Base-by-base conservation (phyloP, 2,797 vertebrate species). In the Sebastes steindachneri region DNA sequence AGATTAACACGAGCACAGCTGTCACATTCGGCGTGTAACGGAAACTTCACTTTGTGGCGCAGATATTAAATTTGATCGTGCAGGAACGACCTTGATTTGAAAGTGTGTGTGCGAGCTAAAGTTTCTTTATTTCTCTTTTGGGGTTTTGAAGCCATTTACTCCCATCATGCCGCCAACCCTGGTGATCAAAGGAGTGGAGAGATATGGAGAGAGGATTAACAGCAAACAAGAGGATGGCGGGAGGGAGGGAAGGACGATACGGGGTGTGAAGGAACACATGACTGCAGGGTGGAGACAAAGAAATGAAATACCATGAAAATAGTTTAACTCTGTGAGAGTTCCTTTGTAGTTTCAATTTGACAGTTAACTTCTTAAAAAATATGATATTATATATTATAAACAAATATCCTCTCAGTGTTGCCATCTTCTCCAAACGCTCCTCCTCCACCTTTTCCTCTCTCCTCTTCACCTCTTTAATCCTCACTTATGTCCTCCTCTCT, bases 171-270 rank as follows among this genome's bases (percentile, higher is more conserved):
- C 48, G 2, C 79, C 85, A 82, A 75, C 77, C 77, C 59, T 26
- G 19, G 10, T 82, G 89, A 88, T 90, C 83, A 90, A 88, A 90
- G 82, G 77, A 81, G 60, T 4, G 9, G 64, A 71, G 53, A 55
- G 77, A 86, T 80, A 80, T 51, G 25, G 73, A 74, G 82, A 78
- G 82, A 82, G 90, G 85, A 88, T 91, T 92, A 93, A 79, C 60
- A 7, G 75, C 88, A 88, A 88, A 90, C 82, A 88, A 81, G 81
- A 85, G 79, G 77, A 93, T 17, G 41, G 41, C 57, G 55, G 86
- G 75, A 68, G 76, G 68, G 11, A 77, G 76, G 41, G 68, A 60
- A 60, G 72, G 84, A 85, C 8, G 51, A 58, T 28, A 29, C 58
- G 1, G 41, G 67, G 57, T 37, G 68, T 67, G 69, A 71, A 75